A percentile compares a stretch with the other conserved stretches of the same genome.
These are phyloP conservation scores for Pangasius sanitwongsei DNA, from an alignment of 2,797 vertebrate species.

Conservation along the genomic window DNA sequence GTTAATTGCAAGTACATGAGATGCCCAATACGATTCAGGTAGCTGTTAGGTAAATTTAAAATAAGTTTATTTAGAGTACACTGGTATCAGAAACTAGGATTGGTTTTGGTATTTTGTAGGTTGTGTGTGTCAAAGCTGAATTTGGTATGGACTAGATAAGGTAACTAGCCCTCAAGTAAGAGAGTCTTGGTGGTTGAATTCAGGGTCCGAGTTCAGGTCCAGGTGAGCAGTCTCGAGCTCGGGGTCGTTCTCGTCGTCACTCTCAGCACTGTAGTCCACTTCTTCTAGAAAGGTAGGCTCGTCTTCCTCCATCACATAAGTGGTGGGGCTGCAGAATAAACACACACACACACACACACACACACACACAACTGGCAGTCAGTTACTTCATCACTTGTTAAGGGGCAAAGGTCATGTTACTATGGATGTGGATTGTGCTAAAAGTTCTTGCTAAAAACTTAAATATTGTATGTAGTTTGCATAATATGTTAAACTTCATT, in stretches of 20 bases:
- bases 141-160: slow-evolving; percentile 12
- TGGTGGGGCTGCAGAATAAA: slow-evolving; percentile 77
- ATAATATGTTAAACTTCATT: not conserved
- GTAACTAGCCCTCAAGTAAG: slow-evolving; percentile 47
- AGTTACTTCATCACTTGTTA: not conserved
- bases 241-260: slow-evolving; percentile 85
- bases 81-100: not conserved
- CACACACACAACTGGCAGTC: not conserved
- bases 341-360: not conserved
- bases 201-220: slow-evolving; percentile 84
- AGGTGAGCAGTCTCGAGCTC: slow-evolving; percentile 81
- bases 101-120: not conserved
- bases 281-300: slow-evolving; percentile 95
- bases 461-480: not conserved
- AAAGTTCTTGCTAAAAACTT: too few species aligned
- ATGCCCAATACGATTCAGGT: not conserved
- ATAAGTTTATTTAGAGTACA: not conserved
- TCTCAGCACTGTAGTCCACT: slow-evolving; percentile 98
- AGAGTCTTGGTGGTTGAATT: slow-evolving; percentile 75
- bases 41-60: not conserved
- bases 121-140: slow-evolving; percentile 10
- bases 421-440: not conserved
- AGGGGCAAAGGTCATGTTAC: not conserved
- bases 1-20: slow-evolving; percentile 1
- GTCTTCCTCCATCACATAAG: slow-evolving; percentile 93